These are phyloP conservation scores for Saccopteryx bilineata DNA, from an alignment of 2,113 vertebrate genomes.

Conservation along the genomic window DNA sequence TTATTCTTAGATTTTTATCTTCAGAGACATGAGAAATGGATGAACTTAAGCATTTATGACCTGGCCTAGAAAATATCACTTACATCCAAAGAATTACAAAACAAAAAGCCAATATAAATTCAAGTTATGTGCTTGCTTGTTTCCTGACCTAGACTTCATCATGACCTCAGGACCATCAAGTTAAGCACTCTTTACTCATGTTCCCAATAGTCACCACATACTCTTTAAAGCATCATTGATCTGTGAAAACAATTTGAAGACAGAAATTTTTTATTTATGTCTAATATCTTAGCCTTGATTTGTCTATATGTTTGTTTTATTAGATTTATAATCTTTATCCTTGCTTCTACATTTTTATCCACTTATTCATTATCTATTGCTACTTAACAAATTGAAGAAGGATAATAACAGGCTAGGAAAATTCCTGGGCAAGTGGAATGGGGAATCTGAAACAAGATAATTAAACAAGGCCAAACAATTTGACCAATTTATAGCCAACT, in stretches of 20 bases:
- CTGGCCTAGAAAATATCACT: not conserved
- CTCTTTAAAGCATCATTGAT: not conserved
- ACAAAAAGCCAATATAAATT: not conserved
- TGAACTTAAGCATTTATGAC: conserved; percentile 13
- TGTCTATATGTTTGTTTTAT: not conserved
- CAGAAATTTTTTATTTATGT: conserved; percentile 7
- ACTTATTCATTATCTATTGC: not conserved
- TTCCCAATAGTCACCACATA: not conserved
- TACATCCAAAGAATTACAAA: not conserved
- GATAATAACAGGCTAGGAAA: too few species aligned
- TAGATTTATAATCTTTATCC: conserved; percentile 27
- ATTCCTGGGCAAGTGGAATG: too few species aligned
- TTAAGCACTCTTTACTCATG: not conserved
- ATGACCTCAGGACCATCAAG: not conserved
- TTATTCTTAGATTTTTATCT: not conserved
- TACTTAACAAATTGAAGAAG: not conserved
- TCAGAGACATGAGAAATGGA: not conserved
- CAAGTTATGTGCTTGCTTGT: not conserved
- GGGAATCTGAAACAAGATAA: too few species aligned
- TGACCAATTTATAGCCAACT: too few species aligned
- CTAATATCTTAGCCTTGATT: not conserved
- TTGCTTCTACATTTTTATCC: not conserved
- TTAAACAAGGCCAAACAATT: too few species aligned
- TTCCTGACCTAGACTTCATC: not conserved
- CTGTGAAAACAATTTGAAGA: not conserved